A percentile compares a stretch with the other conserved stretches of the same genome.
These are phyloP conservation scores for Drosophila santomea DNA, from an alignment of 1,140 invertebrate genomes.

Conservation along the genomic window DNA sequence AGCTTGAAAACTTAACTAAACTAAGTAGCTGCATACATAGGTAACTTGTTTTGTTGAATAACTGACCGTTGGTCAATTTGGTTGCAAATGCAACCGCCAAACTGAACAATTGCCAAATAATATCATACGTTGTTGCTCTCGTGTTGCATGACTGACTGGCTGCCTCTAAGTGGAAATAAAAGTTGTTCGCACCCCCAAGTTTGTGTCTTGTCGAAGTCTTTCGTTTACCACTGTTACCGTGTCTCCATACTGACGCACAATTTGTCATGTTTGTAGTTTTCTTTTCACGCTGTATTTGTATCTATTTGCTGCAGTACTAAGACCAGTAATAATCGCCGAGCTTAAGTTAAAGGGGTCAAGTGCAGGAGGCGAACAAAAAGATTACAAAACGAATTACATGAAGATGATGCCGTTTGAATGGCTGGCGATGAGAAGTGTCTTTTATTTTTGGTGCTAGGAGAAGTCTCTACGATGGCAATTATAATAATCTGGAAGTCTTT, in stretches of 20 bases:
- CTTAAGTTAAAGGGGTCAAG: slow-evolving; percentile 65
- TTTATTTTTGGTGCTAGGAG: neutral
- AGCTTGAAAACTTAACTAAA: slow-evolving; percentile 16
- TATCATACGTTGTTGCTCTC: slow-evolving; percentile 43
- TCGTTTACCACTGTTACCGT: slow-evolving; percentile 48
- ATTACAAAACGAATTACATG: slow-evolving; percentile 45
- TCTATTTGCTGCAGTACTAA: slow-evolving; percentile 33
- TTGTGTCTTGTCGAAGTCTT: slow-evolving; percentile 72
- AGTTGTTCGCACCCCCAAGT: slow-evolving; percentile 48
- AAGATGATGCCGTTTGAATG: slow-evolving; percentile 14
- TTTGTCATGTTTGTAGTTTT: slow-evolving; percentile 16
- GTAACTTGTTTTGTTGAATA: slow-evolving; percentile 49
- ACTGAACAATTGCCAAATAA: slow-evolving; percentile 57
- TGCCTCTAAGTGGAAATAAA: slow-evolving; percentile 18
- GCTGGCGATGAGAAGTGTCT: neutral
- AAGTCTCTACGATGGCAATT: neutral
- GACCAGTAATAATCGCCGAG: slow-evolving; percentile 17
- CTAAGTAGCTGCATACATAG: neutral
- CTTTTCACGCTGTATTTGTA: slow-evolving; percentile 3
- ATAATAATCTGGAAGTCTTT: neutral
- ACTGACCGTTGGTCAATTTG: slow-evolving; percentile 55
- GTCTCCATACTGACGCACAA: neutral
- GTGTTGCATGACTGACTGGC: slow-evolving; percentile 52
- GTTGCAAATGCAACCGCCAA: slow-evolving; percentile 49
- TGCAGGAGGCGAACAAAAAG: slow-evolving; percentile 47